Base-by-base conservation (phyloP, 2,888 invertebrate species). In the Dichetophora obliterata region DNA sequence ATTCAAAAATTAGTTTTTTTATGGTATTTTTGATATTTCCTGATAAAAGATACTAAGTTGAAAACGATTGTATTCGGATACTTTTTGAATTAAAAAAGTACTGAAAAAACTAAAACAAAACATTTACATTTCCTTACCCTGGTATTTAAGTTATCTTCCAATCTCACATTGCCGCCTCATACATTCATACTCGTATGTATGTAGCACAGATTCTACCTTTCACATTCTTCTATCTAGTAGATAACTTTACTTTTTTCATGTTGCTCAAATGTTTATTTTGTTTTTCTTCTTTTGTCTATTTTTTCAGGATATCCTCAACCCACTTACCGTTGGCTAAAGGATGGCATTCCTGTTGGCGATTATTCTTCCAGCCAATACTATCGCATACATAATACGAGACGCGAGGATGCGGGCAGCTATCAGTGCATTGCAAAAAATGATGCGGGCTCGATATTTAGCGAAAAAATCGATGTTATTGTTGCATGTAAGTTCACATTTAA, bases 361-460 rank as follows among this genome's bases (percentile, higher is more conserved):
- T 95, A 94, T 87, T 94, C 95, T 75, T 93, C 95, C 19, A 95
- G 96, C 87, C 92, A 94, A 84, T 95, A 94, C 89, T 95, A 94
- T 90, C 94, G 95, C 87, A 95, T 98, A 83, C 92, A 93, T 85
- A 94, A 94, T 86, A 95, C 96, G 73, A 92, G 92, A 83, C 91
- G 94, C 78, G 92, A 93, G 84, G 96, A 98, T 90, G 95, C 95
- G 75, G 98, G 98, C 70, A 93, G 94, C 78, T 98, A 98, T 91
- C 94, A 96, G 88, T 98, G 98, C 90, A 93, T 97, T 82, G 98
- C 97, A 31, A 93, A 93, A 85, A 98, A 98, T 90, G 94, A 94
- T 83, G 95, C 95, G 75, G 98, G 98, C 76, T 95, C 97, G 80
- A 95, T 98, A 88, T 94, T 96, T 89, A 97, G 97, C 89, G 95